phyloP scores from a whole-genome alignment of 2,888 invertebrate species.

The Tetranychus piercei region DNA sequence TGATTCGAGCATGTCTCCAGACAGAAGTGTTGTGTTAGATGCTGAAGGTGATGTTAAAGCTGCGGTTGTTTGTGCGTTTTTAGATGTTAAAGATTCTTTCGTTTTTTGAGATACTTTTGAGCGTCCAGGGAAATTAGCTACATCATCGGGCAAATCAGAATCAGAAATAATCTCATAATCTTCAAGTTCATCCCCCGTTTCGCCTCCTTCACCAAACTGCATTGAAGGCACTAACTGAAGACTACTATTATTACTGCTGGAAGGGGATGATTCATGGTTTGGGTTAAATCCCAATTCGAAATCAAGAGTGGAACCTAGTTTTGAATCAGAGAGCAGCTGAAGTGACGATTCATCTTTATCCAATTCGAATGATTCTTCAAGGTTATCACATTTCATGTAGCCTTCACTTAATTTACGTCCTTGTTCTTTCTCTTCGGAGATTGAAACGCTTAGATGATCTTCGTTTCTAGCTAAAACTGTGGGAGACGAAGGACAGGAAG shows the following conservation, averaged over 20 bases:
- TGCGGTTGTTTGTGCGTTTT: neutral
- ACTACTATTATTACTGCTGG: neutral
- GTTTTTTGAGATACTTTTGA: neutral
- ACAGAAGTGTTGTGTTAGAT: neutral
- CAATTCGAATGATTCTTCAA: neutral
- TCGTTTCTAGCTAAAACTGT: no score
- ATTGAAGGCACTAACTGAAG: constrained; percentile 1
- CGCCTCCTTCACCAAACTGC: neutral
- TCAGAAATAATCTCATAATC: constrained; percentile 5
- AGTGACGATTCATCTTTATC: neutral
- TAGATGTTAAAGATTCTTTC: neutral
- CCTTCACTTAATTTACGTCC: neutral
- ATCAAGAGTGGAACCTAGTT: neutral
- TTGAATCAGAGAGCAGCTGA: neutral
- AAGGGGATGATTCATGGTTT: neutral
- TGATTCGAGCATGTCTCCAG: neutral
- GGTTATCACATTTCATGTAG: neutral
- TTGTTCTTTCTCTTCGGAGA: neutral
- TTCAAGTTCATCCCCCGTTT: neutral
- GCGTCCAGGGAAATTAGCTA: neutral
- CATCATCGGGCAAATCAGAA: neutral
- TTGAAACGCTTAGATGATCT: neutral
- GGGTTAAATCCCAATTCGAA: neutral
- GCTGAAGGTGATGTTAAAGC: neutral
- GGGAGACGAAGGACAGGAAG: no score